phyloP scores from a whole-genome alignment of 64 coral and sea anemone genomes.

The Trachythela sp. region DNA sequence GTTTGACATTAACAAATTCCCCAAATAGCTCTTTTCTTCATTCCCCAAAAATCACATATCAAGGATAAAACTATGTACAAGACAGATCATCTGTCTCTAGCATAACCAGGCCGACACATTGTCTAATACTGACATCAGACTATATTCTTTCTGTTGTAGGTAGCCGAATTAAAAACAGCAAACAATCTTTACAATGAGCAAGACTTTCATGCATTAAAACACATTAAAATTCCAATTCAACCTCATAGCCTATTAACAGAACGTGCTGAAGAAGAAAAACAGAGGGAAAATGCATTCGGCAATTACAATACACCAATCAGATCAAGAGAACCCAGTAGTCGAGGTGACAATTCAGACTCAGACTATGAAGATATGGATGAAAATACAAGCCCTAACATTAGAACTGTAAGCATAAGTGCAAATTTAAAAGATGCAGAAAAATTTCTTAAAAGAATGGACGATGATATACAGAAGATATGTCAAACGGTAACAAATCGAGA shows the following conservation, averaged over 20 bases:
- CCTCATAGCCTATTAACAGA: not conserved
- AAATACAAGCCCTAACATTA: not conserved
- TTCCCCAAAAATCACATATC: no score
- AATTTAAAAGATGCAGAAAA: not conserved
- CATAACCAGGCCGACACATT: not conserved
- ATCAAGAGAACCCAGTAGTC: not conserved
- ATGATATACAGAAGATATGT: conserved; percentile 11
- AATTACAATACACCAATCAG: not conserved
- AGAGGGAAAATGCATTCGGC: not conserved
- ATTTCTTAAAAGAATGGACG: conserved; percentile 5
- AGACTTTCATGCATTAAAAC: conserved; percentile 22
- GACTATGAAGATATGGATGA: not conserved
- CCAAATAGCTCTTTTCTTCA: no score
- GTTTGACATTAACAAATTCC: no score
- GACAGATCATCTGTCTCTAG: not conserved
- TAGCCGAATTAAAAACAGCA: not conserved
- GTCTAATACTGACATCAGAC: not conserved
- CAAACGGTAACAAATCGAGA: not conserved
- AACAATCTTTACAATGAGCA: conserved; percentile 14
- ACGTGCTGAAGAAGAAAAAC: not conserved
- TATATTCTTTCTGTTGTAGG: not conserved
- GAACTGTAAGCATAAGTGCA: conserved; percentile 2
- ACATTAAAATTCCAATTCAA: conserved; percentile 19
- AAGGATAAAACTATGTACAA: not conserved
- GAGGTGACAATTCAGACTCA: not conserved